Evolutionary conservation across 2,888 invertebrate genomes (phyloP), one percentile per base, ranked within the genome.

Genomic region (Phytoseiulus persimilis): DNA sequence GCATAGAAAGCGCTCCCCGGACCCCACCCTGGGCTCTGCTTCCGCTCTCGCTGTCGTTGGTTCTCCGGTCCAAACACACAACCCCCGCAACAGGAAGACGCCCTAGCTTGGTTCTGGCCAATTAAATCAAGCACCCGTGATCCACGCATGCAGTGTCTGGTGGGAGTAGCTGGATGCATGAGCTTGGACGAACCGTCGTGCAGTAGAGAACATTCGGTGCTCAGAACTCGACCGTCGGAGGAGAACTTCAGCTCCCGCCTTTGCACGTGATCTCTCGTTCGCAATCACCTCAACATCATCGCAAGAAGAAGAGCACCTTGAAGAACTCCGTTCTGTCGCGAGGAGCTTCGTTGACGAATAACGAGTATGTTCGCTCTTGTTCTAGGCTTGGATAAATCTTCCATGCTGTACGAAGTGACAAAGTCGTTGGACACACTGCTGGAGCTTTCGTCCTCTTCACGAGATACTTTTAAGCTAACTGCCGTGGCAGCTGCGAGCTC

Each of bases 311-410:
- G 14, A 46, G 46, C 46, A 2, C 65, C 65, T 65, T 23, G 18
- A 3, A 23, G 65, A 65, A 28, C 65, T 65, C 28, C 9, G 18
- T 2, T 39, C 23, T 65, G 65, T 28, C 65, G 65, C 65, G 65
- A 39, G 9, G 39, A 6, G 18, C 65, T 14, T 65, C 65, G 65
- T 23, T 65, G 65, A 28, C 65, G 18, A 65, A 28, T 65, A 65
- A 65, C 65, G 65, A 65, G 28, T 23, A 23, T 28, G 65, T 65
- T 65, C 65, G 14, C 65, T 65, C 65, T 65, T 65, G 23, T 65
- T 28, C 18, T 45, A 87, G 87, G 87, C 32, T 33, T 87, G 87
- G 87, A 87, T 32, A 87, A 87, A 45, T 87, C 87, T 33, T 87
- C 87, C 32, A 87, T 87, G 87, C 31, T 87, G 31, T 87, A 45